Conservation (phyloP, 2,113 vertebrate species). For the Carassius gibelio region DNA sequence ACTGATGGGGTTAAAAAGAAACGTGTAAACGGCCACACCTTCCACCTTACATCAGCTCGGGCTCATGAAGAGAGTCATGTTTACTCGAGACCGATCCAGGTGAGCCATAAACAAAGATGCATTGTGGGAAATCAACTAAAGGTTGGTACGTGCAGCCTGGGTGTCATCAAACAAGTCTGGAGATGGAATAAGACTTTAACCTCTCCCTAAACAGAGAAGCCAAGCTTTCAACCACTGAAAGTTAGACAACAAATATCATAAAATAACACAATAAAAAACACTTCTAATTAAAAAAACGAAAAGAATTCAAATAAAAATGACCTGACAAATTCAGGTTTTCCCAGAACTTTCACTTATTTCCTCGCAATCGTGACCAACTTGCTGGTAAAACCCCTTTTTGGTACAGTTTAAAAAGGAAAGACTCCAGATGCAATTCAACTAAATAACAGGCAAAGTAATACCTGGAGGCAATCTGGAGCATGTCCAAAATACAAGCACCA, state of each 20-base stretch:
- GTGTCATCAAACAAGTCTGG: neutral
- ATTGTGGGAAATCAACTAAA: neutral
- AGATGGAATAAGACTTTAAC: neutral
- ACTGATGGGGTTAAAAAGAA: neutral
- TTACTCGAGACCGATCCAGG: conserved; percentile 34
- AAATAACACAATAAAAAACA: too few species aligned
- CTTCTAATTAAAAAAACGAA: too few species aligned
- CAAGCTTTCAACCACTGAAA: neutral
- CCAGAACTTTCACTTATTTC: neutral
- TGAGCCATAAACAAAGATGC: conserved; percentile 4
- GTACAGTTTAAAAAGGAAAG: neutral
- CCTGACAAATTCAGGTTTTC: neutral
- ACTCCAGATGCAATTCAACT: neutral
- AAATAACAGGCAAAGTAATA: neutral
- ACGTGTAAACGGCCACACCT: neutral
- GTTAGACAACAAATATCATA: neutral
- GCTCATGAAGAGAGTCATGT: neutral
- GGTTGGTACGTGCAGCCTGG: neutral
- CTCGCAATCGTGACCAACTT: neutral
- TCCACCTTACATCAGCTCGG: neutral
- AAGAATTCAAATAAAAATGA: neutral
- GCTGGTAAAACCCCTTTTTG: neutral
- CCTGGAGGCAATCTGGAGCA: conserved; percentile 7
- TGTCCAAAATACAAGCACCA: neutral
- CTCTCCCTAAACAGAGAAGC: neutral